Percentiles rank a stretch among this genome's conserved stretches.
Conservation (phyloP, 2,797 vertebrate species). For the Pelodytes ibericus region DNA sequence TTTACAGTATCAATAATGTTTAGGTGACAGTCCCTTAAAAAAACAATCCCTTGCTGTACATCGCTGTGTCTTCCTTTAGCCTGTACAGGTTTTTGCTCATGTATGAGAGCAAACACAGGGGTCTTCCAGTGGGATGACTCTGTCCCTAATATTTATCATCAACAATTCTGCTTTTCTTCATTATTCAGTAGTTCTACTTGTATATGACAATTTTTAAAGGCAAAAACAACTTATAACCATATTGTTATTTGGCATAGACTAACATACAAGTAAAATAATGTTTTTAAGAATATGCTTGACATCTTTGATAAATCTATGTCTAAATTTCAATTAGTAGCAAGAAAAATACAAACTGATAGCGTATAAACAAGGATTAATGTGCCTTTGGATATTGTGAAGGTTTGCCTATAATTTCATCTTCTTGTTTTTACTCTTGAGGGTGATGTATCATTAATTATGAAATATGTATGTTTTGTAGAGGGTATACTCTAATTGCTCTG, state of each 20-base stretch:
- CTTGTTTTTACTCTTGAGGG: background rate
- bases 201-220: background rate
- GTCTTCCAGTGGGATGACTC: too few relatives aligned
- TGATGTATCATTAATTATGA: constrained; percentile 3
- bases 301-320: background rate
- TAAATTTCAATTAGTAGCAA: background rate
- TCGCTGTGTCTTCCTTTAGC: too few relatives aligned
- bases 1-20: too few relatives aligned
- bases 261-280: constrained; percentile 4
- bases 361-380: background rate
- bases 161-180: too few relatives aligned
- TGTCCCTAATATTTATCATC: too few relatives aligned
- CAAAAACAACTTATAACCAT: background rate
- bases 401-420: background rate
- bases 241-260: background rate
- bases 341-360: background rate
- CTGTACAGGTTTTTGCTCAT: too few relatives aligned
- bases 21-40: too few relatives aligned
- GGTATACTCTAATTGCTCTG: background rate
- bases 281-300: background rate
- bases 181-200: too few relatives aligned
- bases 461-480: background rate
- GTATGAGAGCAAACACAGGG: too few relatives aligned
- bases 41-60: too few relatives aligned
- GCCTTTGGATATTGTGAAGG: background rate